phyloP scores from a whole-genome alignment of 2,888 invertebrate genomes.

The Nycteola revayana region DNA sequence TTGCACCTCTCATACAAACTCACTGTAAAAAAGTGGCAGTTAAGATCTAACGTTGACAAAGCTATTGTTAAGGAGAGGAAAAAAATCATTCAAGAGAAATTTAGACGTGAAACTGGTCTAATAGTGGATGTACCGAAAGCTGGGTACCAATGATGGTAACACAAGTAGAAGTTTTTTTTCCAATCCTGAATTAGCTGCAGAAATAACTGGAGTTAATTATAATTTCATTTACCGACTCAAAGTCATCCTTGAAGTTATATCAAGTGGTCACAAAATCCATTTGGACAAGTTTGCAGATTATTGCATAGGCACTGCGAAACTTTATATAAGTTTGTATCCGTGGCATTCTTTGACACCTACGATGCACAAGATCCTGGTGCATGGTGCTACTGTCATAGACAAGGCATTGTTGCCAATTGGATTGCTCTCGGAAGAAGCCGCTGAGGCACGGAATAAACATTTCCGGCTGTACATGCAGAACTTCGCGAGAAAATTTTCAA shows the following conservation, averaged over 20 bases:
- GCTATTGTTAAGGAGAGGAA: slow-evolving; percentile 11
- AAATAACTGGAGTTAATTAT: neutral
- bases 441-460: slow-evolving; percentile 34
- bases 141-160: slow-evolving; percentile 24
- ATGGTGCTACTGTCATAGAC: slow-evolving; percentile 33
- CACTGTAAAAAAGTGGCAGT: slow-evolving; percentile 36
- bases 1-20: slow-evolving; percentile 42
- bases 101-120: slow-evolving; percentile 26
- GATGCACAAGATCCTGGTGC: slow-evolving; percentile 35
- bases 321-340: slow-evolving; percentile 36
- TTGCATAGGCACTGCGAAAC: slow-evolving; percentile 22
- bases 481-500: slow-evolving; percentile 31
- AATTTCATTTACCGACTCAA: slow-evolving; percentile 3
- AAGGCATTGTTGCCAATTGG: slow-evolving; percentile 36
- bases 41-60: slow-evolving; percentile 15
- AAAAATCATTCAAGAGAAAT: slow-evolving; percentile 14
- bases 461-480: slow-evolving; percentile 25
- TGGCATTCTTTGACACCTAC: slow-evolving; percentile 40
- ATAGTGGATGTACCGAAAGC: slow-evolving; percentile 36
- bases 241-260: slow-evolving; percentile 22
- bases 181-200: neutral
- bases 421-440: slow-evolving; percentile 38
- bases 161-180: slow-evolving; percentile 9
- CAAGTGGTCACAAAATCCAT: slow-evolving; percentile 20
- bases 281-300: slow-evolving; percentile 10